Percentiles rank a stretch among this genome's conserved stretches.
Evolutionary conservation across 2,888 invertebrate genomes (phyloP).

Genomic region (Andricus curvator): DNA sequence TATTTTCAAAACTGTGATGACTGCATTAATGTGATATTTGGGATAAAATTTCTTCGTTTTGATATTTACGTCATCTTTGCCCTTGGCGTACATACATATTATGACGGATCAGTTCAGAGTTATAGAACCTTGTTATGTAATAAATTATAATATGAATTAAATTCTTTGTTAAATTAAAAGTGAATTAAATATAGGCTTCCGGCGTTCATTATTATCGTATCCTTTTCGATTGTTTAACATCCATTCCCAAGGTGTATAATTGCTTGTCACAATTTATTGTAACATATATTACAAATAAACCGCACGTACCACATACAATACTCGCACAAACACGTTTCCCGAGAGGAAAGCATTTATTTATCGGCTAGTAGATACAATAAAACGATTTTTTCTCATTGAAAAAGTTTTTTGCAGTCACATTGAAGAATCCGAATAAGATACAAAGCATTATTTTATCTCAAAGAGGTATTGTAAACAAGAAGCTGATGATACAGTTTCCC

Average conservation of each 20-base stretch:
- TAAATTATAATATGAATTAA: background rate
- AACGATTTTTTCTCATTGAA: background rate
- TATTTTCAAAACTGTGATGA: background rate
- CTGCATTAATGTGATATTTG: background rate
- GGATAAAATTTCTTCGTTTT: background rate
- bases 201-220: background rate
- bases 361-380: background rate
- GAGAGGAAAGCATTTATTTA: background rate
- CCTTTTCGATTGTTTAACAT: background rate
- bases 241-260: background rate
- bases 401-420: background rate
- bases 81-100: background rate
- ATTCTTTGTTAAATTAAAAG: background rate
- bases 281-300: background rate
- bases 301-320: constrained; percentile 1
- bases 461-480: background rate
- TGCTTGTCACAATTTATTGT: background rate
- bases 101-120: background rate
- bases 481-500: no score
- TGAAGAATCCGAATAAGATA: background rate
- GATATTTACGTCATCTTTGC: background rate
- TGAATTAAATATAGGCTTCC: background rate
- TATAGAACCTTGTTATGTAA: background rate
- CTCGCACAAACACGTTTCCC: background rate
- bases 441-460: background rate